These are phyloP conservation scores for Phylloscopus whistleri DNA, from an alignment of 2,113 vertebrate genomes.

Conservation along the genomic window DNA sequence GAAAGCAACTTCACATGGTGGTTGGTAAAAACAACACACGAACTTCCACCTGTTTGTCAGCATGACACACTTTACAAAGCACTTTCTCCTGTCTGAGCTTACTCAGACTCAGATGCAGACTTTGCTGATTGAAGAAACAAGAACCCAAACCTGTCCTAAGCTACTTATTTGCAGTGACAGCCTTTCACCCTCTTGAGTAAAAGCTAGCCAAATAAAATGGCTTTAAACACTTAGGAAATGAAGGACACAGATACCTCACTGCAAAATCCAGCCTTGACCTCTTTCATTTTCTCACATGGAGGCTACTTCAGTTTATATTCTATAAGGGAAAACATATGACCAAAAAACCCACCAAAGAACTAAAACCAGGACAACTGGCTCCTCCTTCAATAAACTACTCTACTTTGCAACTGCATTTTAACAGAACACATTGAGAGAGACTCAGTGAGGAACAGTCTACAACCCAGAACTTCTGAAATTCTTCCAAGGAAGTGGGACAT, in stretches of 20 bases:
- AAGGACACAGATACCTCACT: not conserved
- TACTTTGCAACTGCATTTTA: not conserved
- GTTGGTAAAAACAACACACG: not conserved
- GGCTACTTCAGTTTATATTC: not conserved
- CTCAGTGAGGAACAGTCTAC: not conserved
- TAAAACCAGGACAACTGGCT: not conserved
- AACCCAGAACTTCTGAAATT: not conserved
- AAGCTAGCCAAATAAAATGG: not conserved
- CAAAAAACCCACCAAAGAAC: rapidly evolving
- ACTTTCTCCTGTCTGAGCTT: not conserved
- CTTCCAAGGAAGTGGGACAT: not conserved
- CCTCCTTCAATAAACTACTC: not conserved
- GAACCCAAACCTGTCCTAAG: not conserved
- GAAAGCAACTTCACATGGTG: not conserved
- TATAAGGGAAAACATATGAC: not conserved
- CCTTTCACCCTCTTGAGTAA: not conserved
- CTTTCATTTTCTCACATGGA: not conserved
- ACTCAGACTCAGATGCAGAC: not conserved
- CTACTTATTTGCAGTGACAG: not conserved
- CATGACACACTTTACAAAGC: not conserved
- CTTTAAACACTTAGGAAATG: not conserved
- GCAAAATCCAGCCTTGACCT: not conserved
- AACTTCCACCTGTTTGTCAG: not conserved
- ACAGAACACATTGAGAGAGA: not conserved
- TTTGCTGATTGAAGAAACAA: not conserved